Conservation (phyloP, 2,113 vertebrate genomes). For the Atherinomorus stipes region DNA sequence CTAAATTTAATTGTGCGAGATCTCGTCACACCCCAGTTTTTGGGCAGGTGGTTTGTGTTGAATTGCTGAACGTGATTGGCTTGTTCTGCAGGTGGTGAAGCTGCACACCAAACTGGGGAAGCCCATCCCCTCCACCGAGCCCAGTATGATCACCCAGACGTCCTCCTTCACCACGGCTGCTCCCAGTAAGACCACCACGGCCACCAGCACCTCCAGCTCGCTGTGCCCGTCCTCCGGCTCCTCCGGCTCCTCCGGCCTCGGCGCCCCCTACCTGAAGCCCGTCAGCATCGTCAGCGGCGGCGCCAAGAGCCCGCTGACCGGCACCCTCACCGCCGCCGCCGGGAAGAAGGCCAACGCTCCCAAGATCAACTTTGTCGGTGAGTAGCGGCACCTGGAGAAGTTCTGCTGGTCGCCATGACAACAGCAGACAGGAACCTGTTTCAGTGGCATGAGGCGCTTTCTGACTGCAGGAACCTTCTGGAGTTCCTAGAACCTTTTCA, state of each 20-base stretch:
- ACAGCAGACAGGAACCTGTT: too few relatives aligned
- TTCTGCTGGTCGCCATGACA: not conserved
- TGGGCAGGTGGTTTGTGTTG: too few relatives aligned
- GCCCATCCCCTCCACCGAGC: conserved; percentile 98
- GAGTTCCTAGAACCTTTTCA: too few relatives aligned
- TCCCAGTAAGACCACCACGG: conserved; percentile 85
- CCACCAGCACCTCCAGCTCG: conserved; percentile 84
- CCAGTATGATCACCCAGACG: conserved; percentile 92
- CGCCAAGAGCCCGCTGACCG: conserved; percentile 53
- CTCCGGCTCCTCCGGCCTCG: conserved; percentile 70
- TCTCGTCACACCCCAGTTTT: too few relatives aligned
- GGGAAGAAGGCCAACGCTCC: conserved; percentile 94
- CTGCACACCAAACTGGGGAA: conserved; percentile 98
- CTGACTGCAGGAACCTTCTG: too few relatives aligned
- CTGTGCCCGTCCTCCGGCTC: conserved; percentile 56
- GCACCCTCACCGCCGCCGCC: conserved; percentile 66
- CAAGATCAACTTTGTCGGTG: conserved; percentile 99
- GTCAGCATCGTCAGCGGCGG: conserved; percentile 84
- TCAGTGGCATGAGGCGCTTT: too few relatives aligned
- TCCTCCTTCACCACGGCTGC: conserved; percentile 87
- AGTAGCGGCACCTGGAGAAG: conserved; percentile 67
- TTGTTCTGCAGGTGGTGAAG: conserved; percentile 91
- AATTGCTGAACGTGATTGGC: too few relatives aligned
- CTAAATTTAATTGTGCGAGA: too few relatives aligned
- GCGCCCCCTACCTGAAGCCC: conserved; percentile 78